phyloP scores from a whole-genome alignment of 1,140 invertebrate species.

The Drosophila neocordata region DNA sequence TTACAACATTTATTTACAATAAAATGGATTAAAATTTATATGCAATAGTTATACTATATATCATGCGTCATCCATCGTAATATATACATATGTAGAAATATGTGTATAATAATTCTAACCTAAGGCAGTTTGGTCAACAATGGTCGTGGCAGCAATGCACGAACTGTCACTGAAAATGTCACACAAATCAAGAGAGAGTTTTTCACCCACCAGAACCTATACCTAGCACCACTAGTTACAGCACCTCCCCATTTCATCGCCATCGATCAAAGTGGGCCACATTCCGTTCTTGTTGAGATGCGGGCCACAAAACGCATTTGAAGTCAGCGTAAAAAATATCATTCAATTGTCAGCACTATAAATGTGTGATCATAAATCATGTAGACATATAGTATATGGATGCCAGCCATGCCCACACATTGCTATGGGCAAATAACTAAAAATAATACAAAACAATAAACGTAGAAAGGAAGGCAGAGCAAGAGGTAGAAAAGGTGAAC shows the following conservation, averaged over 20 bases:
- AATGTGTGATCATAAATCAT: slow-evolving; percentile 81
- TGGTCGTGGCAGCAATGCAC: slow-evolving; percentile 48
- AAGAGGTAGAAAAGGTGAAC: slow-evolving; percentile 35
- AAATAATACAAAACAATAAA: slow-evolving; percentile 74
- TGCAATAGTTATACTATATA: background rate
- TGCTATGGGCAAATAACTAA: slow-evolving; percentile 53
- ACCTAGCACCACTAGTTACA: background rate
- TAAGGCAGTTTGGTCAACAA: slow-evolving; percentile 51
- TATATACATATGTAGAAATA: slow-evolving; percentile 27
- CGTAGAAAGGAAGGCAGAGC: background rate
- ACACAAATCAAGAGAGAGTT: slow-evolving; percentile 51
- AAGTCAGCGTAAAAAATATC: slow-evolving; percentile 65
- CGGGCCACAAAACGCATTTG: slow-evolving; percentile 43
- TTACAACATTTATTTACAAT: slow-evolving; percentile 6
- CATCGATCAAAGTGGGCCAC: slow-evolving; percentile 58
- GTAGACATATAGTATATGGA: slow-evolving; percentile 38
- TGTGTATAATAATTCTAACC: slow-evolving; percentile 42
- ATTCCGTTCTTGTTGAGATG: slow-evolving; percentile 26
- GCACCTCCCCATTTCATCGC: slow-evolving; percentile 10
- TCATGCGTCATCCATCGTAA: slow-evolving; percentile 39
- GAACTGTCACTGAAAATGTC: slow-evolving; percentile 67
- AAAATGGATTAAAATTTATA: slow-evolving; percentile 11
- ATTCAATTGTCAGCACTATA: slow-evolving; percentile 82
- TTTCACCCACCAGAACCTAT: background rate
- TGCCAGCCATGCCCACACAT: slow-evolving; percentile 20